phyloP scores from a whole-genome alignment of 1,140 invertebrate genomes.

The Papilio polytes region DNA sequence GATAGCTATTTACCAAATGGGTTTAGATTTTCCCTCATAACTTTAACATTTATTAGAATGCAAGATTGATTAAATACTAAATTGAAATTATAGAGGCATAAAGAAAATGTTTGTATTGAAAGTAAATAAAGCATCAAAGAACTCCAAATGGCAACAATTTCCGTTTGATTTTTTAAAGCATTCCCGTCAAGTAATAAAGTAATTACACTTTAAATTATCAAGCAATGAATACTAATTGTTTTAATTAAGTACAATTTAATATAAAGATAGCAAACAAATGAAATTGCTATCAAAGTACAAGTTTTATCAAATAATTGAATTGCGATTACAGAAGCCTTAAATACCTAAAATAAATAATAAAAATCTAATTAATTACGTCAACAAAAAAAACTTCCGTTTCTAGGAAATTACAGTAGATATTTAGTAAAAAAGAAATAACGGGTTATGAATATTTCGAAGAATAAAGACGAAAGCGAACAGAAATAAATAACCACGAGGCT shows the following conservation, averaged over 20 bases:
- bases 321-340: conserved; percentile 19
- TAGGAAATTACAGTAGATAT: background rate
- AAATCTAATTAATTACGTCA: background rate
- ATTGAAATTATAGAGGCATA: too few species aligned
- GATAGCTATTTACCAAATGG: too few species aligned
- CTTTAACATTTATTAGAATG: too few species aligned
- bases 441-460: background rate
- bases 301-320: conserved; percentile 37
- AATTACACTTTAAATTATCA: conserved; percentile 12
- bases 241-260: conserved; percentile 29
- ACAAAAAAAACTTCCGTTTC: background rate
- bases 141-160: background rate
- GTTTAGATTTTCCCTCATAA: too few species aligned
- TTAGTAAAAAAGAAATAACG: conserved; percentile 12
- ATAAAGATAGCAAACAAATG: conserved; percentile 4
- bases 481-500: conserved; percentile 70
- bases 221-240: conserved; percentile 34
- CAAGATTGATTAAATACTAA: too few species aligned
- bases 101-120: too few species aligned
- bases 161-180: background rate
- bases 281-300: conserved; percentile 17
- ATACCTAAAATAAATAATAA: background rate
- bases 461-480: conserved; percentile 60
- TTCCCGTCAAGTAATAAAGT: background rate
- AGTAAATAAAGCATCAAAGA: too few species aligned